Percentiles rank a stretch among this genome's conserved stretches.
phyloP scores from a whole-genome alignment of 2,888 invertebrate species.

The Platerodrilus igneus region DNA sequence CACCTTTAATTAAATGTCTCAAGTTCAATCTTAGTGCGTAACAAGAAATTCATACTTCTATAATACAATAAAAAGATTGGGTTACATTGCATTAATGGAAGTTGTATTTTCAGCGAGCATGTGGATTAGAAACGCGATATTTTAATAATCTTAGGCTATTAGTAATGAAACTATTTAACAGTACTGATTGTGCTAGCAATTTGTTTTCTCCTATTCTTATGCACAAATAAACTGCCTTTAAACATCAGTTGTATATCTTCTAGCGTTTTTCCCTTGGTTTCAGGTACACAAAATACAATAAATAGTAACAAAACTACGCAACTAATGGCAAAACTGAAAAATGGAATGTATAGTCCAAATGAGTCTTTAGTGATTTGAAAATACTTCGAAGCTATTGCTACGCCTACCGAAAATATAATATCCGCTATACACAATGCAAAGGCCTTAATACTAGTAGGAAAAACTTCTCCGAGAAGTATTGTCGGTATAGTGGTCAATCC shows the following conservation, averaged over 20 bases:
- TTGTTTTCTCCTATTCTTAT: no score
- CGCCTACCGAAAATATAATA: conserved; percentile 47
- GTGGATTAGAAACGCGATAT: no score
- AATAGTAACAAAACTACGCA: conserved; percentile 59
- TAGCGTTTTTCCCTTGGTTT: conserved; percentile 68
- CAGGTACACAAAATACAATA: conserved; percentile 58
- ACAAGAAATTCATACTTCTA: no score
- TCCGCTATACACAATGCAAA: conserved; percentile 52
- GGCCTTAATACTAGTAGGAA: conserved; percentile 52
- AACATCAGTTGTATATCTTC: conserved; percentile 63
- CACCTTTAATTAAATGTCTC: no score
- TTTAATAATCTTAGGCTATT: no score
- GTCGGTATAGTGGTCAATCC: conserved; percentile 51
- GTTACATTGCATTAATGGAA: no score
- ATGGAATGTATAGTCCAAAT: conserved; percentile 60
- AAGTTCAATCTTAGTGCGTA: no score
- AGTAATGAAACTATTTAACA: no score
- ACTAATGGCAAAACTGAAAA: conserved; percentile 60
- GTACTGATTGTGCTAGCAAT: no score
- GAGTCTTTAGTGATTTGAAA: conserved; percentile 52
- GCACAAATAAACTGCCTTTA: no score
- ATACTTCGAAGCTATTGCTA: conserved; percentile 47
- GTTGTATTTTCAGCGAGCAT: no score
- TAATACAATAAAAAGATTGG: no score
- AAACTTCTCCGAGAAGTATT: conserved; percentile 50